phyloP scores from a whole-genome alignment of 2,797 vertebrate genomes.

The Urophycis tenuis region DNA sequence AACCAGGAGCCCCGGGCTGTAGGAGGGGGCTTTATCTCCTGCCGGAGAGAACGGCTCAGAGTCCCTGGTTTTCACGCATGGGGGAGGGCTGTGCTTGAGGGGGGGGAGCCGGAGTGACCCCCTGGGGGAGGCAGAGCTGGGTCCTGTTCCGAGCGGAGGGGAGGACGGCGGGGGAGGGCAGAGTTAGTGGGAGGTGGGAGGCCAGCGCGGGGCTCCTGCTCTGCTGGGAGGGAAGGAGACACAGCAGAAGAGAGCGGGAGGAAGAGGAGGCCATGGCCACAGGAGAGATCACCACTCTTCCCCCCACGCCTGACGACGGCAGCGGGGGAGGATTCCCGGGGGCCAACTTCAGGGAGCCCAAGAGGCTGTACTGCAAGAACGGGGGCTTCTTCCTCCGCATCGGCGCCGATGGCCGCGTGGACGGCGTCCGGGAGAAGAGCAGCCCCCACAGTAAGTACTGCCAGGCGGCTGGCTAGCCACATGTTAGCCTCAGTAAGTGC shows the following conservation, averaged over 20 bases:
- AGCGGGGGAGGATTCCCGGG: constrained; percentile 76
- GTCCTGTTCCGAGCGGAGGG: constrained; percentile 22
- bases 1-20: neutral
- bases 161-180: constrained; percentile 50
- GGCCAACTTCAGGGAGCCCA: constrained; percentile 88
- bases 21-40: neutral
- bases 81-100: neutral
- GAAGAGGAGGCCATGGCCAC: constrained; percentile 73
- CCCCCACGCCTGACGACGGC: constrained; percentile 77
- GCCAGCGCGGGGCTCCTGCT: constrained; percentile 50
- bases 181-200: constrained; percentile 56
- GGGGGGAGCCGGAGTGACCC: constrained; percentile 48
- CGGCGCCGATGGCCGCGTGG: constrained; percentile 85
- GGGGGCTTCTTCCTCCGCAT: constrained; percentile 94
- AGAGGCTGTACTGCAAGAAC: constrained; percentile 93
- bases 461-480: constrained; percentile 14
- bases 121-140: constrained; percentile 55
- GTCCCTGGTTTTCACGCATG: neutral
- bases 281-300: constrained; percentile 85
- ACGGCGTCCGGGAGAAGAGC: constrained; percentile 89
- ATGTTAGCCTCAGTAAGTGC: neutral
- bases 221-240: constrained; percentile 42
- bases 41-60: too few species aligned
- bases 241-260: constrained; percentile 33
- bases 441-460: constrained; percentile 89